Conservation (phyloP, 2,888 invertebrate species). For the Syritta pipiens region DNA sequence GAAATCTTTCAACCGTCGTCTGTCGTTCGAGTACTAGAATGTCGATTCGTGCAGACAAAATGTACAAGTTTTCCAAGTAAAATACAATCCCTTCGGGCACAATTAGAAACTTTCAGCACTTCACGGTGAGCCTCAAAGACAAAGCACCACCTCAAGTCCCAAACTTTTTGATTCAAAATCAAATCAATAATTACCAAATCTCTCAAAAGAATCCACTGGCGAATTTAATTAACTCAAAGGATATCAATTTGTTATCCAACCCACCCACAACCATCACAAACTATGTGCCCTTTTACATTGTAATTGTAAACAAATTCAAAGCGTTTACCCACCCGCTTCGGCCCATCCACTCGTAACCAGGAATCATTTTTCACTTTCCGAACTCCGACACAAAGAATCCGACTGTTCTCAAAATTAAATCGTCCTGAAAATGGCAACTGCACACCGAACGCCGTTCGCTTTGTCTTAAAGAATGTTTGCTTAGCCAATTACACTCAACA, state of each 20-base stretch:
- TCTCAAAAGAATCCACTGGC: neutral
- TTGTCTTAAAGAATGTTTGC: constrained; percentile 63
- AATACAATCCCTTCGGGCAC: too few species aligned
- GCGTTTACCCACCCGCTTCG: neutral
- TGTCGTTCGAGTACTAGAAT: too few species aligned
- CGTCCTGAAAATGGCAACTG: constrained; percentile 65
- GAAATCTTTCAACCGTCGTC: too few species aligned
- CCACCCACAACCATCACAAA: constrained; percentile 1
- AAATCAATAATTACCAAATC: neutral
- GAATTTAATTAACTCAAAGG: constrained; percentile 52
- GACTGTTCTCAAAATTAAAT: constrained; percentile 55
- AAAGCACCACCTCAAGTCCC: too few species aligned
- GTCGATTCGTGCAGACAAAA: too few species aligned
- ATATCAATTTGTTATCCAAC: constrained; percentile 24
- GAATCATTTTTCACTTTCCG: constrained; percentile 60
- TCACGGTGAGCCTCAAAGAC: too few species aligned
- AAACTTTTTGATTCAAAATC: too few species aligned
- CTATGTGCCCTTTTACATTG: constrained; percentile 21
- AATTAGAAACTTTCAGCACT: too few species aligned
- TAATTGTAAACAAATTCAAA: constrained; percentile 55
- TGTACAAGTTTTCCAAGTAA: too few species aligned
- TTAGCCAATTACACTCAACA: constrained; percentile 62
- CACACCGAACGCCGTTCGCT: constrained; percentile 19
- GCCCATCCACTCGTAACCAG: neutral
- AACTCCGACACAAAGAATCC: constrained; percentile 50